phyloP scores from a whole-genome alignment of 2,113 vertebrate genomes.

The Ammospiza caudacuta region DNA sequence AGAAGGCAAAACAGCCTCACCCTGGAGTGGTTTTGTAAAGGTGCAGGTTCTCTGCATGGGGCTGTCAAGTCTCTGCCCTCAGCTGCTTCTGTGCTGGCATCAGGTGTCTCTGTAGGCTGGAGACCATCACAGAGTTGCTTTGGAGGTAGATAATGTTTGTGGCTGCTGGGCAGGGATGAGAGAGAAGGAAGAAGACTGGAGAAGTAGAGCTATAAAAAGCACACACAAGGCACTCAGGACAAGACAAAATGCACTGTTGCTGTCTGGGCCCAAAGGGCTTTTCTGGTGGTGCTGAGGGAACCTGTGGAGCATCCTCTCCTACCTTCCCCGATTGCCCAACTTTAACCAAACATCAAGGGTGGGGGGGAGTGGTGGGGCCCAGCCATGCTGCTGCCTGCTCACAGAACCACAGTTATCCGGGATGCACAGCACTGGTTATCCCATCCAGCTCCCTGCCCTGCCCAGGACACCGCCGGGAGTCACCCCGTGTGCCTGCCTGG shows the following conservation, averaged over 20 bases:
- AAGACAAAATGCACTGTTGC: accelerated
- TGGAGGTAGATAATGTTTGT: neutral
- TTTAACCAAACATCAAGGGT: accelerated
- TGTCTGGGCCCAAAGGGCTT: neutral
- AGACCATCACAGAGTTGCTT: accelerated
- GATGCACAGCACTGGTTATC: neutral
- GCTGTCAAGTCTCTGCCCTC: neutral
- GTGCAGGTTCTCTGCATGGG: neutral
- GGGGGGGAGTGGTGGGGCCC: accelerated
- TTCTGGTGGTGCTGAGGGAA: neutral
- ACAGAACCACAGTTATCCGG: neutral
- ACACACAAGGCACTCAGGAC: accelerated
- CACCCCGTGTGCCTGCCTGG: neutral
- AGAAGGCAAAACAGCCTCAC: neutral
- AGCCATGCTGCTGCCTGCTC: neutral
- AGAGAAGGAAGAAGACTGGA: neutral
- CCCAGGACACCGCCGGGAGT: too few relatives aligned
- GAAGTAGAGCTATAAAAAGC: neutral
- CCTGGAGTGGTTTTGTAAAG: neutral
- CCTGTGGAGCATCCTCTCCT: accelerated
- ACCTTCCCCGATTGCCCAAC: accelerated
- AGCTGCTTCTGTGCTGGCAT: neutral
- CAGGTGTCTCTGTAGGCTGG: accelerated
- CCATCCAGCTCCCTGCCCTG: too few relatives aligned
- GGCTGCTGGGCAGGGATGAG: neutral